These are phyloP conservation scores for Dermochelys coriacea DNA, from an alignment of 2,797 vertebrate species.

Conservation along the genomic window DNA sequence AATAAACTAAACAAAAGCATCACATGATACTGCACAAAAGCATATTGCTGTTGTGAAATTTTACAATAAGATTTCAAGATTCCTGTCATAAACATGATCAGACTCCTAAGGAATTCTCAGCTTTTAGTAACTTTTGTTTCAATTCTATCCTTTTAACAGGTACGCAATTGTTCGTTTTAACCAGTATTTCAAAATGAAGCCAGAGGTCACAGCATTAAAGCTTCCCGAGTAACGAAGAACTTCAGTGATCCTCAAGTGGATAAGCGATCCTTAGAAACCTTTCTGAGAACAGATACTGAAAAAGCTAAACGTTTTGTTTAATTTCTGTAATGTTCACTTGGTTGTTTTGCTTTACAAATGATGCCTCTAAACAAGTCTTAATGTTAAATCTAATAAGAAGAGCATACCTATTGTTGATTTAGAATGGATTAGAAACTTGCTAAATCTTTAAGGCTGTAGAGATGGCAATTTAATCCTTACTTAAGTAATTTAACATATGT, in stretches of 20 bases:
- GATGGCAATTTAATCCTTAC: conserved; percentile 74
- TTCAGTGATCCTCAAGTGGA: conserved; percentile 63
- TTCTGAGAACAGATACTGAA: conserved; percentile 78
- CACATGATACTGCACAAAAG: fast-evolving
- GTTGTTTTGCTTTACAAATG: conserved; percentile 83
- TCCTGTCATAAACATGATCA: background rate
- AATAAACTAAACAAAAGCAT: conserved; percentile 19
- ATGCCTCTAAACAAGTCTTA: conserved; percentile 79
- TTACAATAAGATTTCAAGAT: background rate
- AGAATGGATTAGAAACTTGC: conserved; percentile 76
- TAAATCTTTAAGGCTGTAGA: conserved; percentile 76
- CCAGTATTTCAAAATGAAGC: conserved; percentile 99
- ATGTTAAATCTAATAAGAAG: conserved; percentile 79
- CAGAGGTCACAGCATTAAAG: conserved; percentile 86
- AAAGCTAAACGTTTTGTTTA: conserved; percentile 80
- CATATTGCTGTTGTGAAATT: background rate
- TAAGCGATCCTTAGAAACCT: conserved; percentile 63
- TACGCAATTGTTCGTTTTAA: conserved; percentile 96
- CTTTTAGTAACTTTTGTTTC: conserved; percentile 37
- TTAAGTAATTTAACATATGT: conserved; percentile 79
- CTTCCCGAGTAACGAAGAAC: conserved; percentile 88
- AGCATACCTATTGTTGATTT: conserved; percentile 74
- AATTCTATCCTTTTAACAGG: conserved; percentile 77
- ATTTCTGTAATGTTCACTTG: conserved; percentile 81
- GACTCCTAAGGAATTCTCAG: background rate